Evolutionary conservation across 2,113 vertebrate species (phyloP).

Genomic region (Saccopteryx bilineata): DNA sequence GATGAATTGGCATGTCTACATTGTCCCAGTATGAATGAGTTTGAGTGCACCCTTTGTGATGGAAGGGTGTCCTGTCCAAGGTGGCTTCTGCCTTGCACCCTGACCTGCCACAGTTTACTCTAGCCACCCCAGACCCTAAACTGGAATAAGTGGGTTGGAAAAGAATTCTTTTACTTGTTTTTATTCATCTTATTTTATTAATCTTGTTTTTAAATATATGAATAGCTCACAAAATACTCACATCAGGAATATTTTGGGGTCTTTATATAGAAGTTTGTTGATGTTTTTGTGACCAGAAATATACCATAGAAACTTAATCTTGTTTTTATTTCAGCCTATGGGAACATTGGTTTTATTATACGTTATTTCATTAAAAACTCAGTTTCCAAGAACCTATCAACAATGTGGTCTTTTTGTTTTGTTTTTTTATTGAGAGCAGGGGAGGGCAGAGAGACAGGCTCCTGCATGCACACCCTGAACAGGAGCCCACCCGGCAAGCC

Average conservation of each 20-base stretch:
- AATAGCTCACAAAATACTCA: neutral
- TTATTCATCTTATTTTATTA: neutral
- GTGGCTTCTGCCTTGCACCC: neutral
- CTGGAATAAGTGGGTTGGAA: neutral
- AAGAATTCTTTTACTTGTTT: neutral
- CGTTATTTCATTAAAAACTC: neutral
- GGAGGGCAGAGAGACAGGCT: too few relatives aligned
- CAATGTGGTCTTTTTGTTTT: too few relatives aligned
- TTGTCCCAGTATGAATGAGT: too few relatives aligned
- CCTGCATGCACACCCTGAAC: too few relatives aligned
- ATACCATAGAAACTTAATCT: neutral
- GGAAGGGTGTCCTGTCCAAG: neutral
- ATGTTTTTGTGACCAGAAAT: neutral
- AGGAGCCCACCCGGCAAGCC: too few relatives aligned
- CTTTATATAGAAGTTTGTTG: neutral
- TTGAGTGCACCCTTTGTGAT: too few relatives aligned
- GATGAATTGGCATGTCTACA: neutral
- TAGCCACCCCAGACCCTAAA: neutral
- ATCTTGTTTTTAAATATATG: neutral
- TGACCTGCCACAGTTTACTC: neutral
- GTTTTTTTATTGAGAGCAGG: too few relatives aligned
- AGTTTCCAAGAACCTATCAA: neutral
- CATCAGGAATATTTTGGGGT: neutral
- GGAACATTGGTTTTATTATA: neutral
- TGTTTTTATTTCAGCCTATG: neutral